A percentile compares a stretch with the other conserved stretches of the same genome.
Evolutionary conservation across 2,888 invertebrate genomes (phyloP).

Genomic region (Agrochola litura): DNA sequence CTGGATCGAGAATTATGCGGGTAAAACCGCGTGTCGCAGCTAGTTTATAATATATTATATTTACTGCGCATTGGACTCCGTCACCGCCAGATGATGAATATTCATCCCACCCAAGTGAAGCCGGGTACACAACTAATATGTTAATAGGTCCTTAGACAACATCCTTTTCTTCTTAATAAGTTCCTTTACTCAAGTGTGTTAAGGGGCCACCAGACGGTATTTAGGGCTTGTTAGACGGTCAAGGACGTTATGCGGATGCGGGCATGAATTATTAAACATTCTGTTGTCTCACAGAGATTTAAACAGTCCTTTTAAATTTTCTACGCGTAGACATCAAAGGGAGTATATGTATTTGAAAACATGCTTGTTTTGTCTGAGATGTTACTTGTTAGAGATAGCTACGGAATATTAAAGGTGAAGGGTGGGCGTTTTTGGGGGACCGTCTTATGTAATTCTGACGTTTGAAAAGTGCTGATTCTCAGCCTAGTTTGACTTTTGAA

Average conservation of each 20-base stretch:
- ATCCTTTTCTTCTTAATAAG: constrained; percentile 56
- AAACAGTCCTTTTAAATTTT: constrained; percentile 43
- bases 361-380: constrained; percentile 3
- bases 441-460: no score
- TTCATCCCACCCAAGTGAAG: constrained; percentile 30
- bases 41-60: no score
- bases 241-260: constrained; percentile 63
- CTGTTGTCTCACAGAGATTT: constrained; percentile 60
- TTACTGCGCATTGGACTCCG: no score
- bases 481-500: no score
- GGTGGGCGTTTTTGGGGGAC: no score
- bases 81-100: constrained; percentile 31
- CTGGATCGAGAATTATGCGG: no score
- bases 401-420: no score
- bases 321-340: not conserved
- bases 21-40: no score
- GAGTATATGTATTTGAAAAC: constrained; percentile 25
- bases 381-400: not conserved
- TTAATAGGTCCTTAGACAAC: constrained; percentile 49
- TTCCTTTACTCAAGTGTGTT: constrained; percentile 45
- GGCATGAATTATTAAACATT: constrained; percentile 56
- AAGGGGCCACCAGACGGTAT: constrained; percentile 54
- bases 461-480: no score
- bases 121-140: constrained; percentile 25
- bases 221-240: constrained; percentile 62